These are phyloP conservation scores for Samia ricini DNA, from an alignment of 1,140 invertebrate genomes.

Conservation along the genomic window DNA sequence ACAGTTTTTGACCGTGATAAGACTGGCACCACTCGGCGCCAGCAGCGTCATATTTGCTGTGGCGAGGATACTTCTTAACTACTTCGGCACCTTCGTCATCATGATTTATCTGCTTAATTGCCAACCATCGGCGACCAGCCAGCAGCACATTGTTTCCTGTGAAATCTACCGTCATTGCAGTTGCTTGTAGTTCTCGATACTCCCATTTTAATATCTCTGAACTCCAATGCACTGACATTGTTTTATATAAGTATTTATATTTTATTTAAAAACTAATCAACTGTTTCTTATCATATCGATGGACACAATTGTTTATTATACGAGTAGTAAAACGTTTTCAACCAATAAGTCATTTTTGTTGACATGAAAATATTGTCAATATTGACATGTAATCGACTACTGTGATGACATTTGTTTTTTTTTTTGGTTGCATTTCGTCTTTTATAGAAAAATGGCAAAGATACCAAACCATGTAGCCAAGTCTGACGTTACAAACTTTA, in stretches of 20 bases:
- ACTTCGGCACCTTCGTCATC: constrained; percentile 85
- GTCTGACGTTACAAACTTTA: too few species aligned
- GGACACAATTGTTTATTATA: too few species aligned
- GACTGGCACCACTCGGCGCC: constrained; percentile 95
- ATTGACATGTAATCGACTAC: too few species aligned
- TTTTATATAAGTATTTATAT: background rate
- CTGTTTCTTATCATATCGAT: background rate
- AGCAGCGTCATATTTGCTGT: constrained; percentile 96
- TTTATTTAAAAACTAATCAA: constrained; percentile 5
- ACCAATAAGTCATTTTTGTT: too few species aligned
- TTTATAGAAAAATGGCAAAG: too few species aligned
- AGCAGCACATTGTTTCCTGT: constrained; percentile 90
- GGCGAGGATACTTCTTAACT: constrained; percentile 88
- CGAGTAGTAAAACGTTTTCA: too few species aligned
- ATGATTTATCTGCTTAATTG: constrained; percentile 85
- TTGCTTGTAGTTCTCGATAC: constrained; percentile 86
- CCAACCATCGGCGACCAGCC: constrained; percentile 90
- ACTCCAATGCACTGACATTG: constrained; percentile 75
- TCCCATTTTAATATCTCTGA: constrained; percentile 75
- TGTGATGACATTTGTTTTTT: too few species aligned
- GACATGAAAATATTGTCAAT: too few species aligned
- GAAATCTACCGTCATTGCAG: constrained; percentile 93
- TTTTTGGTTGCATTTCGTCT: too few species aligned
- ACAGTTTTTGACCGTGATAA: constrained; percentile 85
- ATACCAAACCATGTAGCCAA: too few species aligned